These are phyloP conservation scores for Rhagium mordax DNA, from an alignment of 2,888 invertebrate species.

Conservation along the genomic window DNA sequence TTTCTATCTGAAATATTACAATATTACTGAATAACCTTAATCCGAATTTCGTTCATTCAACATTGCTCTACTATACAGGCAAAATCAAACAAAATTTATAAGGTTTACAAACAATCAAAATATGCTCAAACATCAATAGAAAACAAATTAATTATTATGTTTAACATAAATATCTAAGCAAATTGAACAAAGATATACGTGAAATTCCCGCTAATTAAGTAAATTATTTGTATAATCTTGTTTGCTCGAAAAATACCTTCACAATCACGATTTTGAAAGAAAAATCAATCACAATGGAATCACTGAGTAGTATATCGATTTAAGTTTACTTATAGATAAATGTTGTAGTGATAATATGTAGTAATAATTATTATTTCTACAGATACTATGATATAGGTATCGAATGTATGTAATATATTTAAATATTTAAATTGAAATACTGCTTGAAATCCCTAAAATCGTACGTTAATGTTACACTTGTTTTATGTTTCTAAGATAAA, in stretches of 20 bases:
- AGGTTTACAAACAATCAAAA: not conserved
- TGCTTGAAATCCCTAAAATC: too few relatives aligned
- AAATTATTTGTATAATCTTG: slow-evolving; percentile 23
- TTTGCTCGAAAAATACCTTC: slow-evolving; percentile 11
- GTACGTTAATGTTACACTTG: too few relatives aligned
- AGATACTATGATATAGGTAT: too few relatives aligned
- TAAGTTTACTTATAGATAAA: too few relatives aligned
- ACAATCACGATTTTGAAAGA: not conserved
- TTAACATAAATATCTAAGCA: slow-evolving; percentile 5
- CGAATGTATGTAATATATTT: too few relatives aligned
- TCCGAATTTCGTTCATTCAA: not conserved
- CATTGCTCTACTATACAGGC: not conserved
- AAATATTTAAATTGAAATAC: too few relatives aligned
- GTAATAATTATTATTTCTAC: too few relatives aligned
- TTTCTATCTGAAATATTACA: too few relatives aligned
- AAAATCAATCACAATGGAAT: slow-evolving; percentile 4
- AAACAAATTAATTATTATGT: slow-evolving; percentile 33
- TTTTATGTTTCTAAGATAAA: too few relatives aligned
- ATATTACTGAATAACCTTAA: not conserved
- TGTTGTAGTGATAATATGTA: too few relatives aligned
- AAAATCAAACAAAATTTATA: slow-evolving; percentile 2
- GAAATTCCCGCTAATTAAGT: slow-evolving; percentile 9
- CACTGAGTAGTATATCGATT: not conserved
- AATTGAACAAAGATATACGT: not conserved
- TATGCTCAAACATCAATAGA: slow-evolving; percentile 7